Conservation (phyloP, 2,888 invertebrate genomes). For the Epicampocera succincta region DNA sequence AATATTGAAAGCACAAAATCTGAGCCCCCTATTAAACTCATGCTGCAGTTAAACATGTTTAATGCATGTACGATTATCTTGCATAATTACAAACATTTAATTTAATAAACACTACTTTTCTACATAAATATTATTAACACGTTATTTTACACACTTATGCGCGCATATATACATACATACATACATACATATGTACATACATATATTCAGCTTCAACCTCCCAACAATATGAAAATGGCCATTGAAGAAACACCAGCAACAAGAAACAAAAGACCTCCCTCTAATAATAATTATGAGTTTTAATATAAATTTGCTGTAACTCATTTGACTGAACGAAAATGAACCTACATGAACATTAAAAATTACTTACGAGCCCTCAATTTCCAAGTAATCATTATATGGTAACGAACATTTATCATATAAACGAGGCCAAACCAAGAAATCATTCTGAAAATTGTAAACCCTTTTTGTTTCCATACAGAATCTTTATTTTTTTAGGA, state of each 20-base stretch:
- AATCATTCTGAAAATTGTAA: neutral
- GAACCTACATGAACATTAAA: conserved; percentile 52
- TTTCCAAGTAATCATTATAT: conserved; percentile 47
- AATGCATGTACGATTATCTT: neutral
- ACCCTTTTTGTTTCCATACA: too few species aligned
- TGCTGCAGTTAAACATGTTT: neutral
- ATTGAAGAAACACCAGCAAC: conserved; percentile 2
- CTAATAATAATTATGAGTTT: conserved; percentile 51
- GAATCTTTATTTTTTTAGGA: too few species aligned
- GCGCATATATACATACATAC: too few species aligned
- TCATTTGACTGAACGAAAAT: conserved; percentile 16
- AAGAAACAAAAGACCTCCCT: conserved; percentile 45
- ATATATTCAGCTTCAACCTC: neutral
- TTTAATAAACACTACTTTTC: conserved; percentile 56
- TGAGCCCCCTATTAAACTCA: neutral
- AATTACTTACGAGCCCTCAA: conserved; percentile 47
- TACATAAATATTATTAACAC: conserved; percentile 44
- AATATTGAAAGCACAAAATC: too few species aligned
- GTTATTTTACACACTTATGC: conserved; percentile 8
- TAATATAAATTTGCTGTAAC: conserved; percentile 25
- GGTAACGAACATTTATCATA: neutral
- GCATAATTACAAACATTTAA: conserved; percentile 52
- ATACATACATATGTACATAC: too few species aligned
- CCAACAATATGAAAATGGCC: neutral
- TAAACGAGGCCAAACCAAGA: neutral